Conservation (phyloP, 2,888 invertebrate genomes). For the Odontocerum albicorne region DNA sequence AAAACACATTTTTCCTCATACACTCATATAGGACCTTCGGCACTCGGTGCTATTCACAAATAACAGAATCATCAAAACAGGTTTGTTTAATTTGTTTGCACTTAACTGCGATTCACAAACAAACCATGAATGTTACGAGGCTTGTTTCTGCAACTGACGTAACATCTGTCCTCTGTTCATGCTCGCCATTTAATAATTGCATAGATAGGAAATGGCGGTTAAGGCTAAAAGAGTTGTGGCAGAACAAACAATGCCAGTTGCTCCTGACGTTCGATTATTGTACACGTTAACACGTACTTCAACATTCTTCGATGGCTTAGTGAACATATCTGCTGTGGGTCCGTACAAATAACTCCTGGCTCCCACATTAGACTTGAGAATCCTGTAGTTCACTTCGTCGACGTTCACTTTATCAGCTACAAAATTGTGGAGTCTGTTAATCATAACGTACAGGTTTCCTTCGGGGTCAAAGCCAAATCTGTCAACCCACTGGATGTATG, state of each 20-base stretch:
- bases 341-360: slow-evolving; percentile 66
- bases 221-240: too few species aligned
- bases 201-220: too few species aligned
- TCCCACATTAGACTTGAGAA: slow-evolving; percentile 62
- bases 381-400: slow-evolving; percentile 66
- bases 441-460: slow-evolving; percentile 66
- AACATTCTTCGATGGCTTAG: too few species aligned
- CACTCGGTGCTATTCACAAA: slow-evolving; percentile 7
- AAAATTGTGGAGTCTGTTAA: slow-evolving; percentile 70
- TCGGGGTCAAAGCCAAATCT: slow-evolving; percentile 67
- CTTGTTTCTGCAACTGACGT: too few species aligned
- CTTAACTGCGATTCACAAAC: slow-evolving; percentile 2
- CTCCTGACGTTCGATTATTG: too few species aligned
- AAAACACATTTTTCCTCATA: slow-evolving; percentile 1
- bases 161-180: too few species aligned
- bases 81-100: slow-evolving; percentile 11
- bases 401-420: slow-evolving; percentile 61
- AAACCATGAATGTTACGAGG: too few species aligned
- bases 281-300: too few species aligned
- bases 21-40: neutral
- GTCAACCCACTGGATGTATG: slow-evolving; percentile 73
- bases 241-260: too few species aligned
- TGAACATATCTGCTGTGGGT: slow-evolving; percentile 38
- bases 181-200: too few species aligned
- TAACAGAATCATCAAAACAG: slow-evolving; percentile 6